Base-by-base conservation (phyloP, 2,888 invertebrate genomes). In the Tenthredo livida region DNA sequence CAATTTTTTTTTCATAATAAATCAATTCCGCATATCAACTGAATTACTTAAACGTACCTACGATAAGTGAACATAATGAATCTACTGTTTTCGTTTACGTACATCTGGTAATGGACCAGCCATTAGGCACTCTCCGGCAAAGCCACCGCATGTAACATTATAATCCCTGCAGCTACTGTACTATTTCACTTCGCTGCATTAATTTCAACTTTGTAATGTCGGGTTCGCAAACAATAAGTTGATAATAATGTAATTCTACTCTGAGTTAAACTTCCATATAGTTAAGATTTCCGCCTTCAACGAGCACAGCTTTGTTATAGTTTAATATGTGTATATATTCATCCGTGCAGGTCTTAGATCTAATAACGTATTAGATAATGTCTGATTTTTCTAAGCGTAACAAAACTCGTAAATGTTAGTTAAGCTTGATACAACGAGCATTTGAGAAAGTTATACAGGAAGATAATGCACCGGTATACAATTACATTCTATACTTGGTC, bases 391-490 rank as follows among this genome's bases (percentile, higher is more conserved):
- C 54, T 73, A 21, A 73, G 40, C 43, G 43, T 73, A 73, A 43
- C 21, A 73, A 73, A 25, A 73, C 40, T 73, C 37, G n/a, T 43
- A 21, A 73, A 43, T 43, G 72, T 73, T 43, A 43, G 72, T 73
- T 73, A 40, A 43, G 72, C 40, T 29, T 43, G 15, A 50, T 33
- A 47, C 2, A 29, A 54, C 33, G 33, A 40, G 29, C 33, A 61
- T 50, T 61, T 40, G 37, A 33, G 80, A 80, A 80, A 80, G 80
- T 80, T 80, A 15, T 47, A 25, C 77, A 54, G 77, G 77, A 50
- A 77, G 29, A 54, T 77, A 77, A 50, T 77, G 54, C 50, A 15
- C 61, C 58, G 80, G 80, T 80, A 40, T 80, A 80, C 80, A 61
- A 80, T 80, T 80, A 80, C 80, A 50, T 77, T 77, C 40, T 61